phyloP scores from a whole-genome alignment of 1,140 invertebrate species.

The Trachymyrmex cornetzi region DNA sequence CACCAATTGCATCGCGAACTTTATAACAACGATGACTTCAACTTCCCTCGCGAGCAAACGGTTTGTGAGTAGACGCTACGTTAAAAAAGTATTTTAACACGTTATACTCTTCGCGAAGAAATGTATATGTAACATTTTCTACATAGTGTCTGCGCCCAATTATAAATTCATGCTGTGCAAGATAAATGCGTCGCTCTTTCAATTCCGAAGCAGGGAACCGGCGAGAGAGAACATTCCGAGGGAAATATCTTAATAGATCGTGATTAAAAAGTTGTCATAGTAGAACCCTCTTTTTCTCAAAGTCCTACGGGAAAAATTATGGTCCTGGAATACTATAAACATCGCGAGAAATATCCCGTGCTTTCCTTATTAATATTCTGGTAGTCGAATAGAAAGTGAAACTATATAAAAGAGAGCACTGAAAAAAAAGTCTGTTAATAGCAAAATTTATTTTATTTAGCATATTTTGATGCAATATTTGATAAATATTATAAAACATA shows the following conservation, averaged over 20 bases:
- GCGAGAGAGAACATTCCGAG: background rate
- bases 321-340: background rate
- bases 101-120: conserved; percentile 4
- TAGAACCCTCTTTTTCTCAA: background rate
- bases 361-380: conserved; percentile 12
- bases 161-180: conserved; percentile 41
- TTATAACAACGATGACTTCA: conserved; percentile 19
- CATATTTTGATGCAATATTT: too few species aligned
- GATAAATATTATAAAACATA: too few species aligned
- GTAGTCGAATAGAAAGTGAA: background rate
- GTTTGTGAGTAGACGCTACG: background rate
- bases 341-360: background rate
- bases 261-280: conserved; percentile 21
- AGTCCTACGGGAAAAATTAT: background rate
- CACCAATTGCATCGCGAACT: conserved; percentile 13
- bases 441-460: too few species aligned
- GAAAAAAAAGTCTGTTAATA: too few species aligned
- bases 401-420: background rate
- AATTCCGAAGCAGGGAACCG: background rate
- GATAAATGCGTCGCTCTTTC: conserved; percentile 47
- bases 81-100: conserved; percentile 44
- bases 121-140: conserved; percentile 43
- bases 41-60: conserved; percentile 2
- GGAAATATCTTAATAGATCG: background rate
- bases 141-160: conserved; percentile 49